Conservation (phyloP, 2,888 invertebrate genomes). For the Plutella xylostella region DNA sequence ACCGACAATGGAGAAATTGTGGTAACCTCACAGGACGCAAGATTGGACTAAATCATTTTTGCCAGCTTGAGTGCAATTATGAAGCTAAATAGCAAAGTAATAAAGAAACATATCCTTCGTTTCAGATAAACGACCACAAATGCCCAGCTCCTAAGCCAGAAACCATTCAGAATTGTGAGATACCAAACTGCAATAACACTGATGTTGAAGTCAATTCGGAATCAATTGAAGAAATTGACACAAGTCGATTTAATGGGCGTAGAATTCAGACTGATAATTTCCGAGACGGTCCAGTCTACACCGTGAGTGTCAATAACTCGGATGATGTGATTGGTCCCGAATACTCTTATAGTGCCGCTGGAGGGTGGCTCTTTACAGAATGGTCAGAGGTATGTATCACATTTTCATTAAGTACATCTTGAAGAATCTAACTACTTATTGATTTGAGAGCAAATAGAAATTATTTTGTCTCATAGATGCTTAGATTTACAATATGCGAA, state of each 20-base stretch:
- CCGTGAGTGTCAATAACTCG: constrained; percentile 43
- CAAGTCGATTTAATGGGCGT: constrained; percentile 16
- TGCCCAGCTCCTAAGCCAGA: constrained; percentile 43
- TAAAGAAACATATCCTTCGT: background rate
- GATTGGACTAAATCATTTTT: too few relatives aligned
- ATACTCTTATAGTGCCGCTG: constrained; percentile 45
- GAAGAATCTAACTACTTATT: too few relatives aligned
- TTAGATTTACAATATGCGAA: too few relatives aligned
- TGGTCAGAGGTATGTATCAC: constrained; percentile 74
- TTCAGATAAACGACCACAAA: constrained; percentile 51
- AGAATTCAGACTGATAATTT: constrained; percentile 40
- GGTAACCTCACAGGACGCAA: too few relatives aligned
- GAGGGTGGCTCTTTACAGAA: constrained; percentile 69
- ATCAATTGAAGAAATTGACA: background rate
- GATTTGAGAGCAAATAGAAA: too few relatives aligned
- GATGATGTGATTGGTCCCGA: constrained; percentile 52
- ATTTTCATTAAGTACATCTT: too few relatives aligned
- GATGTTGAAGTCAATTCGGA: constrained; percentile 17
- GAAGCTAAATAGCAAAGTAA: too few relatives aligned
- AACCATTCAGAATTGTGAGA: constrained; percentile 39
- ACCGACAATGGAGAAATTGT: too few relatives aligned
- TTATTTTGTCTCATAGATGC: too few relatives aligned
- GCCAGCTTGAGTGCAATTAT: too few relatives aligned
- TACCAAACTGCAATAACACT: constrained; percentile 38
- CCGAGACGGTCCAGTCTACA: constrained; percentile 50